Conservation (phyloP, 23 tunicate genomes). For the Aplidium turbinatum region DNA sequence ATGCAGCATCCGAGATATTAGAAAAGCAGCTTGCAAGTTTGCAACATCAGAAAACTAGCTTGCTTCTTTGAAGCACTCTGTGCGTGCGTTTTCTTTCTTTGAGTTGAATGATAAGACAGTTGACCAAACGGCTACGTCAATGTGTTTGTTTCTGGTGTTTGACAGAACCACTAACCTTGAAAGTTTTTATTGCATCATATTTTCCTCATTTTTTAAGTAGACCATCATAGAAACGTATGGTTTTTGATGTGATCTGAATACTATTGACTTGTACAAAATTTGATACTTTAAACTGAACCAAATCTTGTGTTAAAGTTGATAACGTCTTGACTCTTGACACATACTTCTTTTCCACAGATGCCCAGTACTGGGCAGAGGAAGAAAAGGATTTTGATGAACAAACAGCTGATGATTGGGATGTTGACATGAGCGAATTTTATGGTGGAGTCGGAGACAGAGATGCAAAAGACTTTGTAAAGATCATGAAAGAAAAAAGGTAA, state of each 20-base stretch:
- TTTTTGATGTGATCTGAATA: too few relatives aligned
- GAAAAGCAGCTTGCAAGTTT: neutral
- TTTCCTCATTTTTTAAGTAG: too few relatives aligned
- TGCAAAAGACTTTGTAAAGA: constrained; percentile 46
- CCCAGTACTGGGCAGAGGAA: constrained; percentile 83
- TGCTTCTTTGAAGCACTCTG: neutral
- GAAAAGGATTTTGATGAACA: constrained; percentile 87
- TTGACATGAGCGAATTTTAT: constrained; percentile 78
- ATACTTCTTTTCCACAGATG: constrained; percentile 75
- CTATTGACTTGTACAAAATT: too few relatives aligned
- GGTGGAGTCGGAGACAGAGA: constrained; percentile 81
- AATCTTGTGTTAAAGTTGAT: too few relatives aligned
- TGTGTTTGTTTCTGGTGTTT: neutral
- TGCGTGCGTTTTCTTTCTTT: too few relatives aligned
- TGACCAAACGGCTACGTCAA: neutral
- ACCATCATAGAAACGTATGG: too few relatives aligned
- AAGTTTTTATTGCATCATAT: too few relatives aligned
- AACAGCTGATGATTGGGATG: constrained; percentile 83
- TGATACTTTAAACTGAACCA: too few relatives aligned
- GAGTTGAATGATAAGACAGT: neutral
- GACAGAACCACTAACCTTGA: too few relatives aligned
- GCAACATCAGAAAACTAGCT: neutral
- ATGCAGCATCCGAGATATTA: neutral
- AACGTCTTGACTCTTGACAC: too few relatives aligned
- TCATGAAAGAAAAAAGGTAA: constrained; percentile 28